Evolutionary conservation across 37 sponge, comb jelly and placozoan genomes (phyloP), one percentile per base, ranked within the genome.

Genomic region (Eunapius fragilis): DNA sequence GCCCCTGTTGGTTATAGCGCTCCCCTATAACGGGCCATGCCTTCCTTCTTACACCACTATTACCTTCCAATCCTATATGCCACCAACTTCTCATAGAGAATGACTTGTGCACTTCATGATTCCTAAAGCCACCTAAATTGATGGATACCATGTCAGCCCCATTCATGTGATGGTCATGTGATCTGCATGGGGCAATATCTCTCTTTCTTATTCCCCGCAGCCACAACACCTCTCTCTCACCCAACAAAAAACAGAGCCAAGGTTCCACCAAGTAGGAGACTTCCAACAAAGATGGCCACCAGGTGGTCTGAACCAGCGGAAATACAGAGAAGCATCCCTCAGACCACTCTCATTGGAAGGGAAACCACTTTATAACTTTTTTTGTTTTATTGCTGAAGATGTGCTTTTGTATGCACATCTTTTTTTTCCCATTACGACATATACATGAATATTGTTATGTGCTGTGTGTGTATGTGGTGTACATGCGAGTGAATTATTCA

Each of bases 171-270:
- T 36, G 34, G 14, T 77, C 26, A 31, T 41, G 26, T 37, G 26
- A 35, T 31, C 12, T n/a, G 10, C 30, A 31, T 5, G 31, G 9
- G n/a, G 9, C 3, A 12, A 9, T 31, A 76, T 31, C 35, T 36
- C 13, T 37, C 26, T 77, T 27, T 34, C 37, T 77, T 1, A n/a
- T n/a, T 41, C 23, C 36, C 26, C 24, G 14, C 25, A 77, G 36
- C 68, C 27, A 72, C 76, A 24, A 35, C 47, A 0, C 19, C 68
- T 33, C 71, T 85, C 22, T 19, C 19, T 17, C 78, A 49, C 27
- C 79, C 78, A 19, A 85, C 86, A 30, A 85, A 85, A 31, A 78
- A 84, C 76, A 84, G 85, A 75, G 76, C 76, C 31, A 49, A 84
- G 33, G n/a, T n/a, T n/a, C 19, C 14, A 11, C 68, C 85, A 13